Base-by-base conservation (phyloP, 1,140 invertebrate genomes). In the Hirudo medicinalis region DNA sequence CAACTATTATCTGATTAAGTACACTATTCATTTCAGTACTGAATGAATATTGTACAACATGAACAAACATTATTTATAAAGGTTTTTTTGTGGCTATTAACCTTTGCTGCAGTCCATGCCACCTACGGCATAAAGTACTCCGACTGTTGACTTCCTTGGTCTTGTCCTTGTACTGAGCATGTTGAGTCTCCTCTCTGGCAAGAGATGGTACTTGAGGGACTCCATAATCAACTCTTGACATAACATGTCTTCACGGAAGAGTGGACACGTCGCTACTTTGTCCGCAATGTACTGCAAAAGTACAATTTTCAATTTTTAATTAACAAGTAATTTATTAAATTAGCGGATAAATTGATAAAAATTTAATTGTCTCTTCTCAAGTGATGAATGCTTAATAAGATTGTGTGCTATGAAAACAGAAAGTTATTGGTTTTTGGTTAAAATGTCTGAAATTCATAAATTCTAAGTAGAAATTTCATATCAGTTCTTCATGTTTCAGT, bases 161-260 rank as follows among this genome's bases (percentile, higher is more conserved):
- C 88, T 87, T 3, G 91, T 94, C 76, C 91, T 85, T 55, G 86
- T 86, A 72, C 88, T 88, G 73, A 89, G 87, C 73, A 92, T 85
- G 72, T 88, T 85, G 60, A 70, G 88, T 43, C 91, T 83, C 70
- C 91, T 82, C 78, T 94, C 92, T 9, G 92, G 91, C 71, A 94
- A 79, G 20, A 94, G 82, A 80, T 94, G 91, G 85, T 92, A 94
- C 78, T 92, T 94, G 72, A 94, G 86, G 49, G 92, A 92, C 81
- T 95, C 92, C 87, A 94, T 91, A 69, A 95, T 89, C 53, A 96
- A 82, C 75, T 90, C 88, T 78, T 92, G 90, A 78, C 90, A 91
- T 73, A 86, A 85, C 20, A 83, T 80, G 76, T 89, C 86, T 74
- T 87, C 85, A 76, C 82, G 82, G 74, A 89, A 86, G 73, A 88